A percentile compares a stretch with the other conserved stretches of the same genome.
These are phyloP conservation scores for Syrista parreyssii DNA, from an alignment of 2,888 invertebrate genomes.

Conservation along the genomic window DNA sequence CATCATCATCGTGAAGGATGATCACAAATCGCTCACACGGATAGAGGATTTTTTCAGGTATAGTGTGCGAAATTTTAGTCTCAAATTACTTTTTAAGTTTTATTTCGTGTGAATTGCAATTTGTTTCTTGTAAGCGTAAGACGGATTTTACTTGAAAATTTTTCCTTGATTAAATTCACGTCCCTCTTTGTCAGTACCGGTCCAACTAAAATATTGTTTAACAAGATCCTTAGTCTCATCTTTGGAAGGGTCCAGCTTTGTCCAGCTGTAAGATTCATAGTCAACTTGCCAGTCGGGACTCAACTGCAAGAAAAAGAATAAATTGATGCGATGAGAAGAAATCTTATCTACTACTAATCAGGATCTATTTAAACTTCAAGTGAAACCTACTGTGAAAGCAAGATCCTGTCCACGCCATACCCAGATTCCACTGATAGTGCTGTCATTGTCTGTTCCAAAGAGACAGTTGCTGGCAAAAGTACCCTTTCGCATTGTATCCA, in stretches of 20 bases:
- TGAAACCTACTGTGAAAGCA: constrained; percentile 78
- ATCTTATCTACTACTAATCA: background rate
- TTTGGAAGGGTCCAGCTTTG: constrained; percentile 85
- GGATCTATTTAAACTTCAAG: background rate
- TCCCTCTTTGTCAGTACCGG: constrained; percentile 86
- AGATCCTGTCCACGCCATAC: constrained; percentile 97
- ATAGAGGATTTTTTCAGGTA: constrained; percentile 37
- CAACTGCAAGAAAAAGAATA: constrained; percentile 69
- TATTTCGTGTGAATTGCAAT: constrained; percentile 27
- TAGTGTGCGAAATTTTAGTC: constrained; percentile 20
- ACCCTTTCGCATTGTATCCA: constrained; percentile 98
- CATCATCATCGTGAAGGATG: background rate
- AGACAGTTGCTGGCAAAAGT: constrained; percentile 94
- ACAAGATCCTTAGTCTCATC: constrained; percentile 89
- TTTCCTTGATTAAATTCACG: constrained; percentile 98
- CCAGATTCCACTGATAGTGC: constrained; percentile 96
- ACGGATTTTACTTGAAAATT: constrained; percentile 89
- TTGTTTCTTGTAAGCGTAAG: constrained; percentile 30
- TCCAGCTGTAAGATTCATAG: constrained; percentile 97
- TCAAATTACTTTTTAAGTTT: constrained; percentile 31
- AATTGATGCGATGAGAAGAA: background rate
- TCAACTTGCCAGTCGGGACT: constrained; percentile 96
- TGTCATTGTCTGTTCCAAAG: constrained; percentile 93
- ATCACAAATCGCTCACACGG: background rate
- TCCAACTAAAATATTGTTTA: constrained; percentile 91